Base-by-base conservation (phyloP, 1,140 invertebrate species). In the Microplitis demolitor region DNA sequence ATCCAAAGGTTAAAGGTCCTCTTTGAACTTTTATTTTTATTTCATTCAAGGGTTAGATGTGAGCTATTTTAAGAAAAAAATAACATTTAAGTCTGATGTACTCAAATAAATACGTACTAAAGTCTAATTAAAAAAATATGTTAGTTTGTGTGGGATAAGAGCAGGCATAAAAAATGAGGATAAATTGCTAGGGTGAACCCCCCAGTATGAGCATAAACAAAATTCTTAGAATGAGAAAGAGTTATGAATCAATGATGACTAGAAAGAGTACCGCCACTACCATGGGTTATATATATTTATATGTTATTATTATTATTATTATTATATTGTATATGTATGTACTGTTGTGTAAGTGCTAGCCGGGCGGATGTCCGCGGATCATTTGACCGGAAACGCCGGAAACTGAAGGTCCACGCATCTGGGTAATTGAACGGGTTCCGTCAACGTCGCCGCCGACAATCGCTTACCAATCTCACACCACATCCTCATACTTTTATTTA, bases 321-420 rank as follows among this genome's bases (percentile, higher is more conserved):
- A 33, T 61, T 33, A 31, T 64, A 64, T 35, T 9, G 11, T 37
- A 11, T 64, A 34, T 13, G 34, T 24, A 56, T 14, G 50, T 69
- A 68, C 71, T 68, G 39, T 78, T 76, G 75, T 70, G 69, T 69
- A 75, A 73, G 67, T 73, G 61, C 62, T 63, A 54, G 58, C 54
- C 50, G 77, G 62, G 76, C 83, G 83, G 82, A 84, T 81, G 82
- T 84, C 79, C 82, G 80, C 76, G 82, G 80, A 84, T 84, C 79
- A 81, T 83, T 83, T 84, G 79, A 80, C 82, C 82, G 83, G 83
- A 84, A 84, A 80, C 79, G 75, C 67, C 80, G 81, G 83, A 84
- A 84, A 81, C 80, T 77, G 75, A 83, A 83, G 79, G 83, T 81
- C 81, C 80, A 77, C 76, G 76, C 80, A 82, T 82, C 78, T 80